Evolutionary conservation across 2,797 vertebrate genomes (phyloP).

Genomic region (Rousettus madagascariensis): DNA sequence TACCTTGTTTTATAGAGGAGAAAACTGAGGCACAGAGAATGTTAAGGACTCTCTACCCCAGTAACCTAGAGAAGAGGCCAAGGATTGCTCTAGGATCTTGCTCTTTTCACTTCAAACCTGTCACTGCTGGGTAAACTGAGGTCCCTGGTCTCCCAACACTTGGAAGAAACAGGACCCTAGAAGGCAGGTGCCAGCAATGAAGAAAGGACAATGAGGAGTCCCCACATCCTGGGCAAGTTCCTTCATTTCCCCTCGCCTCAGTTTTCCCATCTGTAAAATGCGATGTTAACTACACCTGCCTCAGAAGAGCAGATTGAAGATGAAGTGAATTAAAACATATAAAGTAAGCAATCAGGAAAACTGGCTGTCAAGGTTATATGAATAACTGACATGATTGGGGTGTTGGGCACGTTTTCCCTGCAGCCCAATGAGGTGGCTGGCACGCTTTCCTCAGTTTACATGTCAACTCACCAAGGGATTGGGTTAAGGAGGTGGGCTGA

Average conservation of each 20-base stretch:
- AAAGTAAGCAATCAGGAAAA: background rate
- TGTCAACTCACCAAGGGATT: accelerated
- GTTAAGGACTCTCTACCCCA: background rate
- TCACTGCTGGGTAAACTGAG: background rate
- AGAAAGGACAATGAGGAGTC: background rate
- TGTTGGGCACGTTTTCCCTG: background rate
- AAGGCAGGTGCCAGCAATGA: accelerated
- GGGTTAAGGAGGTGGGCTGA: too few relatives aligned
- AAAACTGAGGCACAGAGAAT: background rate
- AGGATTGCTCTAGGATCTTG: background rate
- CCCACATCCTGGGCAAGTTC: background rate
- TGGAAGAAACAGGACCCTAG: background rate
- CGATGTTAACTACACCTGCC: background rate
- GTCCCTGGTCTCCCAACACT: background rate
- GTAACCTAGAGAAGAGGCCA: background rate
- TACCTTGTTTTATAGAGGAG: background rate
- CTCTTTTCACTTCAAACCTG: background rate
- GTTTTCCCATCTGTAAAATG: background rate
- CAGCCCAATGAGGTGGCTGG: accelerated
- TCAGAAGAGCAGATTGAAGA: background rate
- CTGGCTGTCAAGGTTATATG: accelerated
- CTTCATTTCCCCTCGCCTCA: background rate
- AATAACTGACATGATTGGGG: accelerated
- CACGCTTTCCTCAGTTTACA: accelerated
- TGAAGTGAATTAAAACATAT: too few relatives aligned